These are phyloP conservation scores for Salpingus planirostris DNA, from an alignment of 2,888 invertebrate species.

Conservation along the genomic window DNA sequence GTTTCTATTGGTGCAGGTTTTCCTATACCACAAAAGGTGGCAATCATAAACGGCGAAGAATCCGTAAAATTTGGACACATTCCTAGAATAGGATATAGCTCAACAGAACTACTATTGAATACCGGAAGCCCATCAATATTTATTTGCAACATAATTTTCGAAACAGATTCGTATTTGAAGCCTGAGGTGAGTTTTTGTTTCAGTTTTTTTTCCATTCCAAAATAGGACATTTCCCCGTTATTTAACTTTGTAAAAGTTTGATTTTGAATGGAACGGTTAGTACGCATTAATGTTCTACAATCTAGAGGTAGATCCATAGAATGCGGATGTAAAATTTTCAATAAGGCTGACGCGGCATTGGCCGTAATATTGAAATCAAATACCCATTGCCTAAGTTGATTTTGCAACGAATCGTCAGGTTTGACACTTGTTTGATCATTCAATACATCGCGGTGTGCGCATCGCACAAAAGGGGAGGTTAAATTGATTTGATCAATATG, in stretches of 20 bases:
- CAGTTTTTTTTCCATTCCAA: slow-evolving; percentile 2
- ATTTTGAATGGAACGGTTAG: neutral
- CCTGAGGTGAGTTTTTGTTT: slow-evolving; percentile 2
- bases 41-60: slow-evolving; percentile 6
- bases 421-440: no score
- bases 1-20: slow-evolving; percentile 7
- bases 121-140: slow-evolving; percentile 11
- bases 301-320: slow-evolving; percentile 4
- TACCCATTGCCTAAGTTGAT: slow-evolving; percentile 3
- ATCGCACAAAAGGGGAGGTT: no score
- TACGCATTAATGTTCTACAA: slow-evolving; percentile 1
- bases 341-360: slow-evolving; percentile 1
- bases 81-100: slow-evolving; percentile 8
- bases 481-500: no score
- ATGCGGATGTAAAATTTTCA: neutral
- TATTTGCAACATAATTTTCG: slow-evolving; percentile 6
- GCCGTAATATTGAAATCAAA: neutral
- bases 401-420: no score
- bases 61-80: slow-evolving; percentile 6
- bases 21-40: slow-evolving; percentile 6
- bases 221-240: slow-evolving; percentile 6
- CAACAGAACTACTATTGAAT: slow-evolving; percentile 7
- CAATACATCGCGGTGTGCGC: no score
- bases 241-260: neutral
- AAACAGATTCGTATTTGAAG: neutral